Evolutionary conservation across 2,113 vertebrate species (phyloP).

Genomic region (Cryptomyrus ogoouensis): DNA sequence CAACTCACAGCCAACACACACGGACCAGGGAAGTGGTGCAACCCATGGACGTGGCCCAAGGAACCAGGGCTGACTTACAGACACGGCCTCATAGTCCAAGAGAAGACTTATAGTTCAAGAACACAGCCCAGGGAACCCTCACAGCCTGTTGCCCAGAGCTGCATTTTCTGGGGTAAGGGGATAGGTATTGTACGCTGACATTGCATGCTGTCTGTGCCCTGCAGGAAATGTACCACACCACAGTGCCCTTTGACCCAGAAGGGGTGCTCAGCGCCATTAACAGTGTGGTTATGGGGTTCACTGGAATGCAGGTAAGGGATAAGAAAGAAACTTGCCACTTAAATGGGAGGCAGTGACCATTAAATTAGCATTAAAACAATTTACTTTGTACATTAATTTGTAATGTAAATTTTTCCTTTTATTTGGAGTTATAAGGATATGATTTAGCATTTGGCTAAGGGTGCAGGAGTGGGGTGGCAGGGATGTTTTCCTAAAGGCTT

Average conservation of each 20-base stretch:
- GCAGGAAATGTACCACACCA: slow-evolving; percentile 61
- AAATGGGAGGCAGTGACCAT: background rate
- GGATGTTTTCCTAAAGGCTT: background rate
- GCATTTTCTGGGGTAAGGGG: background rate
- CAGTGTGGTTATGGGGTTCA: slow-evolving; percentile 65
- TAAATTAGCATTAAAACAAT: background rate
- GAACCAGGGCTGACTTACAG: background rate
- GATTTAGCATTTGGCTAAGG: background rate
- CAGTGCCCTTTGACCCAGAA: slow-evolving; percentile 68
- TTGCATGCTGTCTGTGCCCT: slow-evolving; percentile 12
- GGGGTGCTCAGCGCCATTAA: slow-evolving; percentile 64
- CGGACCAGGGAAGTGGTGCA: background rate
- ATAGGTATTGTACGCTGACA: background rate
- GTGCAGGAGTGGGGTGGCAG: background rate
- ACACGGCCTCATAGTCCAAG: background rate
- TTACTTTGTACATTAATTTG: background rate
- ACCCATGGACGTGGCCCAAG: background rate
- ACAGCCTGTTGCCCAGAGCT: background rate
- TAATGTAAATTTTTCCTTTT: background rate
- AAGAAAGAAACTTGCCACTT: background rate
- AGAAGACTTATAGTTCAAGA: background rate
- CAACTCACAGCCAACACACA: background rate
- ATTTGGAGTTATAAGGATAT: background rate
- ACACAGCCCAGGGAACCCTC: background rate
- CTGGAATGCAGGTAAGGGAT: slow-evolving; percentile 69